Conservation (phyloP, 2,888 invertebrate genomes). For the Lumbricus terrestris region DNA sequence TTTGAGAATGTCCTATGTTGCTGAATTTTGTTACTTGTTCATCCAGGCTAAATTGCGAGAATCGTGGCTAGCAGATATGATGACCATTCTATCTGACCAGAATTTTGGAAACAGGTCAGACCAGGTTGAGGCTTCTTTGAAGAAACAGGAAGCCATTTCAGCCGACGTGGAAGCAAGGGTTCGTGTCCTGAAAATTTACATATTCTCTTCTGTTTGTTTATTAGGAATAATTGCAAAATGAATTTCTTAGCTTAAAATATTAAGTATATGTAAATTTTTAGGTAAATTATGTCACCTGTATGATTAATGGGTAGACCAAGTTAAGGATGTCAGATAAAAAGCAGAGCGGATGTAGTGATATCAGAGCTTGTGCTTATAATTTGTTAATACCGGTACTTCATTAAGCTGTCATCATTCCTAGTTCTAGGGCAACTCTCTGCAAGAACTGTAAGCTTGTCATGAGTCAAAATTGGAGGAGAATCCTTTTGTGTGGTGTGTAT, state of each 20-base stretch:
- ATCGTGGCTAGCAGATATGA: conserved; percentile 95
- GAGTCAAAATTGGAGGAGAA: neutral
- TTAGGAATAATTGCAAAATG: neutral
- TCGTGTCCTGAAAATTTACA: conserved; percentile 18
- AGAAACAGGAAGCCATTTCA: conserved; percentile 97
- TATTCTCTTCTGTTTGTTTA: neutral
- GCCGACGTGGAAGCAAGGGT: conserved; percentile 89
- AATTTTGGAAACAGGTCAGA: conserved; percentile 75
- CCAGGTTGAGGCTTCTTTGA: conserved; percentile 93
- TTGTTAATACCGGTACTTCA: neutral
- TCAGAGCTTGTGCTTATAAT: neutral
- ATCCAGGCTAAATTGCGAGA: conserved; percentile 80
- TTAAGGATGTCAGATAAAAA: neutral
- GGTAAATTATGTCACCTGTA: neutral
- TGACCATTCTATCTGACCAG: conserved; percentile 74
- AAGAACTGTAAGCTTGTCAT: no score
- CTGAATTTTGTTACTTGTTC: neutral
- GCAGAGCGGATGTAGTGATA: neutral
- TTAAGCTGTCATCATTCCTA: neutral
- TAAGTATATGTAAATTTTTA: neutral
- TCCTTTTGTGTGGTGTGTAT: neutral
- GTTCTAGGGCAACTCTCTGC: no score
- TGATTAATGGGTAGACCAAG: neutral
- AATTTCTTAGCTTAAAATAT: neutral
- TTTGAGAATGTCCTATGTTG: neutral